A percentile compares a stretch with the other conserved stretches of the same genome.
phyloP scores from a whole-genome alignment of 1,140 invertebrate species.

The Pachyrhynchus sulphureomaculatus region DNA sequence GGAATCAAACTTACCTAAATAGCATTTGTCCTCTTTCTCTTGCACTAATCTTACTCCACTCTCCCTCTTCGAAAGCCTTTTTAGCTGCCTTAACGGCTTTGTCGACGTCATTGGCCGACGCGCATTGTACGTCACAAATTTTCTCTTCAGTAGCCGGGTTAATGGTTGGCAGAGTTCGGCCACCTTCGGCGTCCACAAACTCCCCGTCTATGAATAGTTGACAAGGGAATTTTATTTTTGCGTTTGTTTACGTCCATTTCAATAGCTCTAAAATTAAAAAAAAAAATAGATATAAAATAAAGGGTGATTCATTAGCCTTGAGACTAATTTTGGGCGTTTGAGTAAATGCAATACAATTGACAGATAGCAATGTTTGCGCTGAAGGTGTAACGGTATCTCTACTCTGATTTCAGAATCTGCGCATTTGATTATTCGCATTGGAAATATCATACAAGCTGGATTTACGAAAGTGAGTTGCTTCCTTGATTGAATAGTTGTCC shows the following conservation, averaged over 20 bases:
- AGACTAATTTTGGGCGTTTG: too few relatives aligned
- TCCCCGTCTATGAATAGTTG: constrained; percentile 91
- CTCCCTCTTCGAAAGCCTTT: constrained; percentile 81
- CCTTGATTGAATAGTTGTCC: too few relatives aligned
- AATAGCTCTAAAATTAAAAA: constrained; percentile 57
- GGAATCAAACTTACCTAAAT: too few relatives aligned
- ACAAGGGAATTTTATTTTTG: constrained; percentile 78
- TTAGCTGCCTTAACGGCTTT: constrained; percentile 83
- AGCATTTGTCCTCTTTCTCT: constrained; percentile 76
- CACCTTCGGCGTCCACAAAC: constrained; percentile 77
- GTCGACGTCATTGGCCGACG: constrained; percentile 79
- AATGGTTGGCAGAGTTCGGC: constrained; percentile 65
- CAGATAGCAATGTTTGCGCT: too few relatives aligned
- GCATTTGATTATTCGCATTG: too few relatives aligned
- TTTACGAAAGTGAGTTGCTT: too few relatives aligned
- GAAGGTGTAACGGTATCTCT: too few relatives aligned
- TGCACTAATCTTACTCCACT: constrained; percentile 86
- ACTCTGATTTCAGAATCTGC: too few relatives aligned
- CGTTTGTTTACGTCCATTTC: constrained; percentile 81
- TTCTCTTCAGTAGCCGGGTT: constrained; percentile 86
- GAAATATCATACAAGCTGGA: too few relatives aligned
- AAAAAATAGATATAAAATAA: neutral
- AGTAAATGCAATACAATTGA: too few relatives aligned
- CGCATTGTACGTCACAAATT: constrained; percentile 75
- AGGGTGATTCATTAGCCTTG: too few relatives aligned